Evolutionary conservation across 2,113 vertebrate genomes (phyloP).

Genomic region (Dicerorhinus sumatrensis): DNA sequence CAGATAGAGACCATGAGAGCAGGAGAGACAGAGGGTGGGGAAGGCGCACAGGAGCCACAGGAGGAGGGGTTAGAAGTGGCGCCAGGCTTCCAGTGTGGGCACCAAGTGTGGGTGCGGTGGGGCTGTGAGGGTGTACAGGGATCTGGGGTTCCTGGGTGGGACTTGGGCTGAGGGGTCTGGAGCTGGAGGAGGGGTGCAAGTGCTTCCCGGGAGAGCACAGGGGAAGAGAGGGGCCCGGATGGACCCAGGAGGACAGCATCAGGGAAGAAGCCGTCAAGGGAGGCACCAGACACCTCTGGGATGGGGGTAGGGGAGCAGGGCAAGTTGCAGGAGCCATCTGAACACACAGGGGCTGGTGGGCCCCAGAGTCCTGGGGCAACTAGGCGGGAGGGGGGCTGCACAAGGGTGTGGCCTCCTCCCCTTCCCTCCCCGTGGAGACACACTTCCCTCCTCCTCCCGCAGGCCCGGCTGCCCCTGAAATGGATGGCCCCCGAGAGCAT

Average conservation of each 20-base stretch:
- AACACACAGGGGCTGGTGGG: not conserved
- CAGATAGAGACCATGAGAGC: not conserved
- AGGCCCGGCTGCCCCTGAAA: conserved; percentile 98
- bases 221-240: not conserved
- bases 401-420: not conserved
- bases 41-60: not conserved
- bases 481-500: conserved; percentile 99
- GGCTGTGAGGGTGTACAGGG: not conserved
- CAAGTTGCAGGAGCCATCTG: not conserved
- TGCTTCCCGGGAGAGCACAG: not conserved
- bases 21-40: not conserved
- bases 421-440: not conserved
- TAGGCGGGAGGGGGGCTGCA: not conserved
- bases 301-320: fast-evolving
- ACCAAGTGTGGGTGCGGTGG: too few species aligned
- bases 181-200: not conserved
- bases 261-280: not conserved
- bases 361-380: not conserved
- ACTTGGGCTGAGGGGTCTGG: too few species aligned
- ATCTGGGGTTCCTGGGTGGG: not conserved
- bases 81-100: not conserved
- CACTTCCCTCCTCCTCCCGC: not conserved
- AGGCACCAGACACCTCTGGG: not conserved
- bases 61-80: too few species aligned
- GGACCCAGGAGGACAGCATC: not conserved